These are phyloP conservation scores for Hypanus sabinus DNA, from an alignment of 2,113 vertebrate species.

Conservation along the genomic window DNA sequence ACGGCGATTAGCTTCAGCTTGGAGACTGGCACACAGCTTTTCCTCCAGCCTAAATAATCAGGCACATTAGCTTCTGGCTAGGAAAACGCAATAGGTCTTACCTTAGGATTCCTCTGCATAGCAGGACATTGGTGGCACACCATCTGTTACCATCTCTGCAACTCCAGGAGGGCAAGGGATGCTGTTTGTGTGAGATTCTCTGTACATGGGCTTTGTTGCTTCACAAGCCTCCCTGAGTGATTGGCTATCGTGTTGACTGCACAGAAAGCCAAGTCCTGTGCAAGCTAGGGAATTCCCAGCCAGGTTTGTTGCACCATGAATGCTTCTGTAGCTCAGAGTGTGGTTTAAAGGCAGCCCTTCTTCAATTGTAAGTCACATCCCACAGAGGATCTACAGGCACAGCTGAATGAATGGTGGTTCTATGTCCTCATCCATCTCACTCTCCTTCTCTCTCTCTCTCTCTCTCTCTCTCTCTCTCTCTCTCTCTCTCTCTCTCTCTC, in stretches of 20 bases:
- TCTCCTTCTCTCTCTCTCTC: not conserved
- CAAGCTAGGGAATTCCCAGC: not conserved
- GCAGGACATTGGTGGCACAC: not conserved
- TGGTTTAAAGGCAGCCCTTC: too few relatives aligned
- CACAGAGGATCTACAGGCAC: too few relatives aligned
- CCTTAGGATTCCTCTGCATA: not conserved
- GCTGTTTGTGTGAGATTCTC: not conserved
- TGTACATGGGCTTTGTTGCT: not conserved
- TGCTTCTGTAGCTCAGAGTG: too few relatives aligned
- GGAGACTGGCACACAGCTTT: not conserved
- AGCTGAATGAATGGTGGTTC: not conserved
- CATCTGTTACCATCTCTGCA: not conserved
- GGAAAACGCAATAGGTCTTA: not conserved
- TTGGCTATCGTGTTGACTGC: not conserved
- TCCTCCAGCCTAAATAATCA: not conserved
- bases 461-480: not conserved
- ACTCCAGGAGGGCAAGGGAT: not conserved
- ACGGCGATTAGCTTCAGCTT: not conserved
- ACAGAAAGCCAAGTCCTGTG: not conserved
- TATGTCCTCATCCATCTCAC: not conserved
- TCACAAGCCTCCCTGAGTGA: not conserved
- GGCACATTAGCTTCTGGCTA: not conserved
- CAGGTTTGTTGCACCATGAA: not conserved
- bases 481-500: not conserved
- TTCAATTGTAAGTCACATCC: too few relatives aligned